phyloP scores from a whole-genome alignment of 2,888 invertebrate genomes.

The Dusona sp. region DNA sequence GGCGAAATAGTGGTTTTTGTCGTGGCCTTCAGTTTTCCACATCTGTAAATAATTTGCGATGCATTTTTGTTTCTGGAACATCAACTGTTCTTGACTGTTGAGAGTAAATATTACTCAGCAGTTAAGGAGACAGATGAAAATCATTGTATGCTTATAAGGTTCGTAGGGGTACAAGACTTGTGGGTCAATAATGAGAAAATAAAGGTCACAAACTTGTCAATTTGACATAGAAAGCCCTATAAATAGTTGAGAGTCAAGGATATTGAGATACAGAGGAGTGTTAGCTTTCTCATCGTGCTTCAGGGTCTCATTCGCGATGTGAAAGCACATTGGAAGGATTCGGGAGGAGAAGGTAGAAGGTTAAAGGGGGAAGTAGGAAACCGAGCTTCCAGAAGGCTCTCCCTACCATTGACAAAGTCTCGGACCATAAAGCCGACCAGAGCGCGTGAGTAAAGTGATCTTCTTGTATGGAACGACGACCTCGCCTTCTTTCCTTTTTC shows the following conservation, averaged over 20 bases:
- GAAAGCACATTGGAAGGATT: conserved; percentile 64
- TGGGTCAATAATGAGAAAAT: not conserved
- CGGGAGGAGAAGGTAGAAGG: conserved; percentile 70
- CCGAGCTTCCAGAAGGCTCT: conserved; percentile 71
- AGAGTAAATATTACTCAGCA: not conserved
- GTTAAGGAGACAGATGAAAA: not conserved
- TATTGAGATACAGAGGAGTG: conserved; percentile 40
- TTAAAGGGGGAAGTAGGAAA: conserved; percentile 62
- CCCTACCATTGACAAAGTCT: conserved; percentile 73
- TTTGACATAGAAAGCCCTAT: conserved; percentile 14
- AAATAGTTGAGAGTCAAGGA: conserved; percentile 33
- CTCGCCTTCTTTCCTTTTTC: conserved; percentile 70
- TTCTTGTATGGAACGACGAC: conserved; percentile 76
- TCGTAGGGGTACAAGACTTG: no score
- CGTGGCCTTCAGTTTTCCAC: no score
- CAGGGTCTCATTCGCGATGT: conserved; percentile 70
- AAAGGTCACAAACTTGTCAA: not conserved
- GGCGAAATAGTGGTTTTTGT: no score
- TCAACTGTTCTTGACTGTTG: no score
- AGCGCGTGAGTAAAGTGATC: conserved; percentile 79
- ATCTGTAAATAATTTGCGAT: no score
- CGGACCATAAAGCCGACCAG: conserved; percentile 79
- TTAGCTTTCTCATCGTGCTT: conserved; percentile 53
- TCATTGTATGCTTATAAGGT: no score
- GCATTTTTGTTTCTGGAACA: no score